Conservation (phyloP, 2,888 invertebrate genomes). For the Coelopa pilipes region DNA sequence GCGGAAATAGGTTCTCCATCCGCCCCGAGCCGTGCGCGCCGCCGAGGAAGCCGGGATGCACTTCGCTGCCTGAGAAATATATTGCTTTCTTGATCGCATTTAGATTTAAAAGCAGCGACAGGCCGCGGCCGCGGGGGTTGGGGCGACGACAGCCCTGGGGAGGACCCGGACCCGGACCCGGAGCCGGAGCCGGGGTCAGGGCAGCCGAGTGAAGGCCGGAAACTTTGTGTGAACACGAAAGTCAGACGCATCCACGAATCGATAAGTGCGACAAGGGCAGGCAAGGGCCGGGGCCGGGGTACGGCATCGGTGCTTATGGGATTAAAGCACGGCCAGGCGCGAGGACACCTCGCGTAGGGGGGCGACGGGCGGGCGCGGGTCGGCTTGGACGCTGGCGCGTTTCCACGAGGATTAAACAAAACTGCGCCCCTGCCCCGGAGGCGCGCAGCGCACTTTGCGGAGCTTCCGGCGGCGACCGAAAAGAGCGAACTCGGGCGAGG, state of each 20-base stretch:
- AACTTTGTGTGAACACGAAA: not conserved
- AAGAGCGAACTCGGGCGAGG: too few species aligned
- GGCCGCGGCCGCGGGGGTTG: not conserved
- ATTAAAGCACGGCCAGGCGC: too few species aligned
- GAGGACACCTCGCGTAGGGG: too few species aligned
- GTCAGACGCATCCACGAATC: not conserved
- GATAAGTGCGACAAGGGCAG: not conserved
- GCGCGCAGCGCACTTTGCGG: too few species aligned
- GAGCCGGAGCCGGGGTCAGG: not conserved
- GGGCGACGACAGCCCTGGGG: not conserved
- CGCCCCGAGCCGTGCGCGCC: conserved; percentile 17
- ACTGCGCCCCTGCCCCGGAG: too few species aligned
- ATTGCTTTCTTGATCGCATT: conserved; percentile 58
- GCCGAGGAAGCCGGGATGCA: conserved; percentile 44
- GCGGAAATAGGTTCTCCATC: conserved; percentile 39
- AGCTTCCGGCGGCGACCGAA: too few species aligned
- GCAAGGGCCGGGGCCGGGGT: not conserved
- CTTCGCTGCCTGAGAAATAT: conserved; percentile 53
- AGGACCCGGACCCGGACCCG: not conserved
- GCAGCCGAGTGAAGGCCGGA: not conserved
- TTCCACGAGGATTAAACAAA: too few species aligned
- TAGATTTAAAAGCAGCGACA: conserved; percentile 44
- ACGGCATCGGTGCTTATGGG: not conserved
- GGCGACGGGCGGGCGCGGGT: too few species aligned
- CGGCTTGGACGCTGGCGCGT: too few species aligned